Base-by-base conservation (phyloP, 2,113 vertebrate genomes). In the Oostethus manadensis region DNA sequence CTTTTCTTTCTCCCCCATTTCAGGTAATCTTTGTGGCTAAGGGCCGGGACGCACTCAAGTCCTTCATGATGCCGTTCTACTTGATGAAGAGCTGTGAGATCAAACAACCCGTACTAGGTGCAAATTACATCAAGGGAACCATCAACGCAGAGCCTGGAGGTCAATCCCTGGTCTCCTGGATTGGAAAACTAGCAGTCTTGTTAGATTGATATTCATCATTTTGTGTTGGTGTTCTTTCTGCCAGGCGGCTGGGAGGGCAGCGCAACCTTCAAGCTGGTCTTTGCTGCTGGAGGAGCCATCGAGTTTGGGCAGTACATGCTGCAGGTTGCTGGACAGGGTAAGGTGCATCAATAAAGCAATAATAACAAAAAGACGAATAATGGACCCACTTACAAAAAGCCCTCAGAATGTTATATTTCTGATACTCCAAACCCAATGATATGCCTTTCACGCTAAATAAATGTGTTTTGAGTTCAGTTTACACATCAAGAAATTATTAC, bases 41-140 rank as follows among this genome's bases (percentile, higher is more conserved):
- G 88, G 93, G 92, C 4, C 93, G 85, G 51, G 96, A 98, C 44
- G 74, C 90, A 2, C 88, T 98, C 88, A 92, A 92, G 85, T 98
- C 96, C 4, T 96, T 99, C 26, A 92, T 98, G 93, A 96, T 98
- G 94, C 96, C 97, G 0, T 98, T 98, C 72, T 99, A 99, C 71
- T 88, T 98, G 72, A 88, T 96, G 88, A 99, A 96, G 82, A 92
- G 93, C 65, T 98, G 94, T 66, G 96, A 98, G 85, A 90, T 99
- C 74, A 99, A 98, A 70, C 97, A 99, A 64, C 97, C 95, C 0
- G 95, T 98, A 23, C 89, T 99, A 18, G 97, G 95, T 38, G 96
- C 95, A 42, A 99, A 99, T 85, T 99, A 95, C 62, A 90, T 99
- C 79, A 98, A 95, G 76, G 95, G 95, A 0, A 89, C 74, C 0